Base-by-base conservation (phyloP, 92 coral and sea anemone species). In the Palythoa heliodiscus region DNA sequence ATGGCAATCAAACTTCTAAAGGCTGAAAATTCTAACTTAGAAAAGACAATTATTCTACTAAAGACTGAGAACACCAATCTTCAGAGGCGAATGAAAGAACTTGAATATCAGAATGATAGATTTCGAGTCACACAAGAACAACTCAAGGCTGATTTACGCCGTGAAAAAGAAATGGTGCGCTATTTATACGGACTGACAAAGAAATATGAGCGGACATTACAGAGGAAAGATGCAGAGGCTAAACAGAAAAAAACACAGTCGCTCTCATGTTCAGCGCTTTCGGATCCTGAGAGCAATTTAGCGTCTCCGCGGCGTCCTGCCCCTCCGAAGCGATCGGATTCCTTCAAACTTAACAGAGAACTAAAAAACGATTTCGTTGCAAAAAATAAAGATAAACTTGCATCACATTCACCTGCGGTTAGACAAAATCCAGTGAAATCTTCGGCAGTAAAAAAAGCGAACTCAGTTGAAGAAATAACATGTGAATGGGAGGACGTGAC, bases 401-500 rank as follows among this genome's bases (percentile, higher is more conserved):
- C 4, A 68, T 78, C 40, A 25, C 81, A 58, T 53, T 20, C 83
- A 19, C 86, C 87, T 40, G 86, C 9, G 12, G 23, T 64, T 17
- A 81, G 83, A 37, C 91, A 71, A 70, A 85, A 71, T 6, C 52
- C 91, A 20, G 71, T 82, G 39, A 83, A 77, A 81, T 76, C 86
- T 53, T 78, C 93, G 66, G 86, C 76, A 12, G 78, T 83, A 16
- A 87, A 83, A 78, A 88, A 83, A 67, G 29, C 87, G 72, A 87
- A 90, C 88, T 87, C 93, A 6, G 82, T 58, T 68, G 93, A 90
- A 48, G 93, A 89, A 77, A 86, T 88, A 87, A 77, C 88, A 22
- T 77, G 78, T 19, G 98, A 94, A 24, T 94, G 98, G 98, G 98
- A 94, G 40, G 98, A 94, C 72, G 95, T 94, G n/a, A 94, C 92